These are phyloP conservation scores for Pitangus sulphuratus DNA, from an alignment of 2,797 vertebrate genomes.

Conservation along the genomic window DNA sequence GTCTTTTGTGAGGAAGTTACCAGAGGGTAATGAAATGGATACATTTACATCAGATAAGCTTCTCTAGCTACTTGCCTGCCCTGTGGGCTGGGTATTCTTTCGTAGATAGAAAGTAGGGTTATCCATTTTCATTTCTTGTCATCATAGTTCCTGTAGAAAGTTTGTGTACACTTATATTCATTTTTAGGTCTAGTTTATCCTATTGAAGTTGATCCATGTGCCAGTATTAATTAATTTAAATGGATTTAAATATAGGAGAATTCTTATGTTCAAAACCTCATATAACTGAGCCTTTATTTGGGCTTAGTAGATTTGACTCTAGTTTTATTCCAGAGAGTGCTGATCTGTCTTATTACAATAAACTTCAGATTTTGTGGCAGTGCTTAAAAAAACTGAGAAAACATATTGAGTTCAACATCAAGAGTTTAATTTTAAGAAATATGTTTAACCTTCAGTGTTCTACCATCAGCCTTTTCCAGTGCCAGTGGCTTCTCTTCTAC, in stretches of 20 bases:
- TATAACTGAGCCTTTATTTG: neutral
- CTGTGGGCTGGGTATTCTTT: neutral
- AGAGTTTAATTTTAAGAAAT: neutral
- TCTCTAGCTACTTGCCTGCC: neutral
- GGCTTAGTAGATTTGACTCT: neutral
- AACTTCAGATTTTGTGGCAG: neutral
- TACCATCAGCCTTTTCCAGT: neutral
- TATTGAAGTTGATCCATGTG: neutral
- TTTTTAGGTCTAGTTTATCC: neutral
- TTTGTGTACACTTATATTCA: accelerated
- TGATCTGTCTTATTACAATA: neutral
- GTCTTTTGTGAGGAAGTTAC: neutral
- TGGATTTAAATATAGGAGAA: neutral
- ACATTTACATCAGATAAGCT: neutral
- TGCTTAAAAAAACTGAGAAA: neutral
- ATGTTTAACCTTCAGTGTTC: neutral
- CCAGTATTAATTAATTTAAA: neutral
- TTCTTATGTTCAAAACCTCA: neutral
- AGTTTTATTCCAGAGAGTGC: neutral
- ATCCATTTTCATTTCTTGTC: neutral
- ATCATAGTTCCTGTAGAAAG: neutral
- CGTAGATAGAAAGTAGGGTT: neutral
- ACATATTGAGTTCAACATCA: neutral
- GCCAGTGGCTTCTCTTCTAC: neutral
- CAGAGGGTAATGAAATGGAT: neutral